phyloP scores from a whole-genome alignment of 2,888 invertebrate genomes.

The Euzophera pinguis region DNA sequence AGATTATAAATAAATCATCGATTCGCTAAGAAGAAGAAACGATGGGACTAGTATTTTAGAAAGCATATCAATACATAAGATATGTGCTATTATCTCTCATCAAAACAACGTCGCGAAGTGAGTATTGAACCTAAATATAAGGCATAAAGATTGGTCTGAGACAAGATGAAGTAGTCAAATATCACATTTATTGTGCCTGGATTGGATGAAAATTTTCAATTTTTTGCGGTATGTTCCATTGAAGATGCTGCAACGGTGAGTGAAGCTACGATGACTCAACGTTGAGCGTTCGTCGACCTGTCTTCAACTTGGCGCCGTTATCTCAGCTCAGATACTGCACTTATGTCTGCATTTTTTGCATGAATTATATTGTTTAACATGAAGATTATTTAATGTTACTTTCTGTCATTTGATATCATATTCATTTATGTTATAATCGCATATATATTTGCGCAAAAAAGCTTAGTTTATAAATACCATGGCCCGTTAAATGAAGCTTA shows the following conservation, averaged over 20 bases:
- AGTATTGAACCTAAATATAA: no score
- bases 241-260: constrained; percentile 40
- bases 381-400: background rate
- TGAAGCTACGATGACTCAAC: constrained; percentile 32
- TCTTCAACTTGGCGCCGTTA: constrained; percentile 50
- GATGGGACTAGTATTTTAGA: no score
- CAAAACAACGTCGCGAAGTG: no score
- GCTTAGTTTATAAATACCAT: no score
- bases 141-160: no score
- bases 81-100: no score
- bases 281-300: constrained; percentile 63
- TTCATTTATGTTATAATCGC: no score
- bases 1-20: no score
- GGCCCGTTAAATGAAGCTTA: background rate
- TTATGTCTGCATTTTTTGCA: constrained; percentile 34
- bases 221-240: constrained; percentile 24
- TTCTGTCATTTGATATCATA: background rate
- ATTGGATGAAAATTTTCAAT: constrained; percentile 7
- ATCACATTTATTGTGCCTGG: constrained; percentile 39
- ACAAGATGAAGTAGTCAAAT: constrained; percentile 34
- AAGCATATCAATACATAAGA: no score
- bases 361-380: background rate
- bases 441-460: no score
- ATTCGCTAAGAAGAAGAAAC: no score
- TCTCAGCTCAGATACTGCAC: constrained; percentile 45